Evolutionary conservation across 2,888 invertebrate genomes (phyloP), one percentile per base, ranked within the genome.

Genomic region (Lordiphosa andalusiaca): DNA sequence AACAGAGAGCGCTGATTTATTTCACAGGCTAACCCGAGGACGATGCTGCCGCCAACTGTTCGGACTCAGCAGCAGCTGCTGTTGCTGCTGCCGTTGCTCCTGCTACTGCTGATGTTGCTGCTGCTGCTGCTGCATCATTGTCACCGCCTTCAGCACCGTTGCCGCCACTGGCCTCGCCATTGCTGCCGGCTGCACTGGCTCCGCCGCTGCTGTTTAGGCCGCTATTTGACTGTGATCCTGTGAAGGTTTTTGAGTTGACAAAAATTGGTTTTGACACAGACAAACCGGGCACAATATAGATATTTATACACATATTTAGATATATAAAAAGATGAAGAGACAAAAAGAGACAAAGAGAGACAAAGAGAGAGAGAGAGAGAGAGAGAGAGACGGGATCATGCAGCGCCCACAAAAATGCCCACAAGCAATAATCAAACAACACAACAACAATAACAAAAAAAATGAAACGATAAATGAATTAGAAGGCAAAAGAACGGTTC

Each of bases 211-310:
- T 78, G 53, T 73, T 85, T 21, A 80, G 53, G 35, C 71, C 78
- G 71, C 58, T 85, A 65, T 82, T 80, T 33, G 86, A 80, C 52
- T 80, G 78, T n/a, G 86, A 80, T 47, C 78, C 78, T 85, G 57
- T 38, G 30, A 58, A 42, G 21, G 40, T 73, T 39, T 39, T 12
- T 9, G 6, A 44, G 44, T 16, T 47, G 40, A 25, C 59, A 41
- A 46, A 42, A 36, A 47, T 37, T 50, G 64, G 19, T 44, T 30
- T 33, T 44, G n/a, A 10, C 35, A 21, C 47, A 48, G 16, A 37
- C 48, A 48, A 25, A 10, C n/a, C 21, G 40, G 33, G 33, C 44
- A 25, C 44, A 44, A 59, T 30, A 30, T 30, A 10, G 25, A 19
- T 19, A 19, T 19, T 25, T 25, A 25, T 25, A 23, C 6, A 6